Evolutionary conservation across 2,888 invertebrate species (phyloP).

Genomic region (Hemistola chrysoprasaria): DNA sequence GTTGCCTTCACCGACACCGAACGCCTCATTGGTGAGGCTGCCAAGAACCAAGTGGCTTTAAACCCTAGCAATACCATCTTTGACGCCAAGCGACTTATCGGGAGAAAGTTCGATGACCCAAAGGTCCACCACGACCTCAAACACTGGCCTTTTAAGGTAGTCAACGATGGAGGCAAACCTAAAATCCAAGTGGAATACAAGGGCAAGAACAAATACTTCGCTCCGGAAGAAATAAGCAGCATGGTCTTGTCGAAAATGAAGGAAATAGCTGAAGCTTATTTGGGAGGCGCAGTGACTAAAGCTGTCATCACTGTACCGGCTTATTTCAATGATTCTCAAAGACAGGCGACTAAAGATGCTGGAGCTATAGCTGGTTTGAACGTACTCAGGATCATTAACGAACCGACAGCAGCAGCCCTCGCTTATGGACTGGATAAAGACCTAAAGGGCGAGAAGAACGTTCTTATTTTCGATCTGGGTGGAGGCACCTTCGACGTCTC

Average conservation of each 20-base stretch:
- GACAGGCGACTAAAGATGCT: slow-evolving; percentile 91
- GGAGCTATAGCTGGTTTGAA: slow-evolving; percentile 88
- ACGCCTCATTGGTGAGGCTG: slow-evolving; percentile 85
- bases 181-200: slow-evolving; percentile 85
- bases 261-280: slow-evolving; percentile 86
- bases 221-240: slow-evolving; percentile 87
- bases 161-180: slow-evolving; percentile 85
- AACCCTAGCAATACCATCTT: slow-evolving; percentile 90
- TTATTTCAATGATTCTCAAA: slow-evolving; percentile 88
- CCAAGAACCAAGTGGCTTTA: slow-evolving; percentile 86
- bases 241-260: slow-evolving; percentile 83
- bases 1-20: slow-evolving; percentile 86
- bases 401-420: slow-evolving; percentile 89
- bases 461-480: slow-evolving; percentile 85
- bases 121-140: slow-evolving; percentile 90
- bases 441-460: slow-evolving; percentile 83
- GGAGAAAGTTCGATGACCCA: slow-evolving; percentile 87
- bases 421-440: slow-evolving; percentile 87
- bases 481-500: slow-evolving; percentile 91
- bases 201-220: slow-evolving; percentile 83
- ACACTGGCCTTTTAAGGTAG: slow-evolving; percentile 91
- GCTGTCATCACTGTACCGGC: slow-evolving; percentile 92
- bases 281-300: slow-evolving; percentile 85
- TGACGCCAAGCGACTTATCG: slow-evolving; percentile 91
- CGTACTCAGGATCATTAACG: slow-evolving; percentile 91